Percentiles rank a stretch among this genome's conserved stretches.
These are phyloP conservation scores for Halcyon senegalensis DNA, from an alignment of 2,113 vertebrate genomes.

Conservation along the genomic window DNA sequence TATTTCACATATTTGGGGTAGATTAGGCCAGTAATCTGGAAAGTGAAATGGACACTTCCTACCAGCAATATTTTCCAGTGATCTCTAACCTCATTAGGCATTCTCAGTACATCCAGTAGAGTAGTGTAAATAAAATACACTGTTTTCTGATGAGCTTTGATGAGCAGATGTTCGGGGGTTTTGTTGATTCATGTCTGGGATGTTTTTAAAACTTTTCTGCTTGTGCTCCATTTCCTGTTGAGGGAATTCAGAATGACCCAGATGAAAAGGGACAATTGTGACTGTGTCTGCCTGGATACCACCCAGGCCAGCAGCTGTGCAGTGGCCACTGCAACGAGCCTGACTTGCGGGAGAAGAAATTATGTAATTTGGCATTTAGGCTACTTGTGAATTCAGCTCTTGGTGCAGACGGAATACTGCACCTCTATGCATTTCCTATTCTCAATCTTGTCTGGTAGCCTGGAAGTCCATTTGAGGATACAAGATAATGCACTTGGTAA, in stretches of 20 bases:
- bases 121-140: conserved; percentile 70
- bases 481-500: neutral
- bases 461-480: conserved; percentile 6
- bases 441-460: neutral
- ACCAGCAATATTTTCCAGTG: conserved; percentile 1
- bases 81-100: conserved; percentile 46
- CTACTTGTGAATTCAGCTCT: conserved; percentile 55
- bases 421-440: conserved; percentile 28
- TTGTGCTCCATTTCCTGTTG: conserved; percentile 77
- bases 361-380: conserved; percentile 55
- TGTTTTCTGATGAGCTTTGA: conserved; percentile 74
- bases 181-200: conserved; percentile 77
- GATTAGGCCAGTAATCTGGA: neutral
- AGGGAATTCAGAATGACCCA: conserved; percentile 78
- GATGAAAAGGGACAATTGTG: conserved; percentile 78
- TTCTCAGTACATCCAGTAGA: conserved; percentile 53
- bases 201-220: conserved; percentile 73
- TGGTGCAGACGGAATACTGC: neutral
- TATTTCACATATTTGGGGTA: neutral
- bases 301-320: conserved; percentile 80
- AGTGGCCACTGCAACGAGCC: conserved; percentile 52
- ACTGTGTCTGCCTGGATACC: conserved; percentile 76
- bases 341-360: conserved; percentile 55
- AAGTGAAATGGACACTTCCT: neutral
- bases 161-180: conserved; percentile 77